Base-by-base conservation (phyloP, 2,113 vertebrate species). In the Nerophis lumbriciformis region DNA sequence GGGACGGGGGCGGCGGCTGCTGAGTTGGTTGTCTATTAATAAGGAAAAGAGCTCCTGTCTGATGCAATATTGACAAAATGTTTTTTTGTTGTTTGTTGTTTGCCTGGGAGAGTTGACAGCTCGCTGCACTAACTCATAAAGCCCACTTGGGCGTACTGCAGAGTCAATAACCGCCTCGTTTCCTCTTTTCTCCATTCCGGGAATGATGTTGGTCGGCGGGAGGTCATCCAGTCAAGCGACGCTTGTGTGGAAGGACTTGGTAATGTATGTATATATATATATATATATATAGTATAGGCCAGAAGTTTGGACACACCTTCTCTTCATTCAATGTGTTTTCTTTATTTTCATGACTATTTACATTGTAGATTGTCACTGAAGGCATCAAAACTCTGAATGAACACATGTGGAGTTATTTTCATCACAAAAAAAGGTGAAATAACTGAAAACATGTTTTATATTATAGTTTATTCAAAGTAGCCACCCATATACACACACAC, bases 31-130 rank as follows among this genome's bases (percentile, higher is more conserved):
- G 66, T 83, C 75, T 75, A 83, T 83, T 85, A 87, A 84, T 79
- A 77, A 69, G 61, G 78, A 57, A 81, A 64, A 82, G 65, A 77
- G 73, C 76, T 69, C 65, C 61, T 71, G 72, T 57, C 78, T 86
- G 83, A 88, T 85, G 82, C 84, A 87, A 87, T 87, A 86, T 88
- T 90, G 87, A 88, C 88, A 80, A 88, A 85, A 87, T 86, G 81
- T 79, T 86, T 90, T 89, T 87, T 87, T 75, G 88, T 80, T 82
- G 73, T 77, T 66, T 73, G 77, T 76, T 79, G 81, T 83, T 85
- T 16, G 8, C 79, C 83, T 86, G 68, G 54, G 84, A 87, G 85
- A 84, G 74, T 79, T 82, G 82, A 87, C 59, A 77, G 72, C 86
- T 85, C 78, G 38, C 83, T 86, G 87, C 86, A 87, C 79, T 87